Evolutionary conservation across 2,888 invertebrate genomes (phyloP), one percentile per base, ranked within the genome.

Genomic region (Tiliacea citrago): DNA sequence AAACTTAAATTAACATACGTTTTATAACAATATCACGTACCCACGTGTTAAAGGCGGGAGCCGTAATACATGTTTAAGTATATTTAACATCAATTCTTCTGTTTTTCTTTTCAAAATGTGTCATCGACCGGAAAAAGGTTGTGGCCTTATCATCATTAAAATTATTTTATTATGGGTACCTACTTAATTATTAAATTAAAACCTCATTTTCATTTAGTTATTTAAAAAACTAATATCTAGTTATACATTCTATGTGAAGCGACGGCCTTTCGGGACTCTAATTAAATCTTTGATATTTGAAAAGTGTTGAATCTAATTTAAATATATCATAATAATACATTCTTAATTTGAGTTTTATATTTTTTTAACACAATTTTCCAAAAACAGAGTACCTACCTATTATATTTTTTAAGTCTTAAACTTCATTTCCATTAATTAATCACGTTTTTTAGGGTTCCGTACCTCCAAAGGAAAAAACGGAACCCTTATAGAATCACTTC

Each of bases 101-200:
- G 53, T 35, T n/a, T 2, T 12, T n/a, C 57, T 72, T 18, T 39
- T 39, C 39, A 47, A 10, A 68, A 29, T 74, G 45, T 58, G 57
- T 51, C 21, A 1, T 58, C 49, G 55, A 77, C 53, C 68, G 65
- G 74, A 63, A 68, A 58, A 77, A 74, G 77, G 68, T 69, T 68
- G 13, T 45, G 53, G 7, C 51, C 6, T 51, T 29, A 65, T 47
- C 53, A 53, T 60, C n/a, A 75, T 78, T 63, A 47, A 82, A 82
- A 75, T 77, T 67, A 63, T 35, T 35, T 45, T 24, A 10, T 39
- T 13, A 35, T 45, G 0, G 10, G 2, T n/a, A 45, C 10, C 45
- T 45, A 45, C 45, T 12, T 45, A 45, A 45, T 3, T 12, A 45
- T 4, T 39, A 39, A 39, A 39, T 39, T 2, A 39, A 39, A 39